These are phyloP conservation scores for Lepidurus packardi DNA, from an alignment of 1,140 invertebrate genomes.

Conservation along the genomic window DNA sequence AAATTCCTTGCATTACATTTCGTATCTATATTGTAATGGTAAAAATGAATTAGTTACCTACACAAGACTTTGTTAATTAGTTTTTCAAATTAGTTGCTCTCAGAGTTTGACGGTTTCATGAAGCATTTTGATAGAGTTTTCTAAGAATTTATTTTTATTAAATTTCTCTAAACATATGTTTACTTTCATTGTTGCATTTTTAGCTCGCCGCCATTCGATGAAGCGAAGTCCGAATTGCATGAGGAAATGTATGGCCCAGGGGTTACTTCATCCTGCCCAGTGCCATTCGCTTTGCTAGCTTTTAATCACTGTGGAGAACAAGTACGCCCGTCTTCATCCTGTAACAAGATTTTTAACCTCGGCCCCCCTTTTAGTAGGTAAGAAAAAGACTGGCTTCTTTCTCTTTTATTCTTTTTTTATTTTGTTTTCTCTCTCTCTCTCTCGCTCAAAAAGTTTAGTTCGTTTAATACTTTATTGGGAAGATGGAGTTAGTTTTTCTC, in stretches of 20 bases:
- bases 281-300: constrained; percentile 42
- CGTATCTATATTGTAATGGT: no score
- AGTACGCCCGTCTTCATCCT: not conserved
- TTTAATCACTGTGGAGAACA: not conserved
- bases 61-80: not conserved
- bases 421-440: not conserved
- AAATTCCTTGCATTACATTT: no score
- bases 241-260: constrained; percentile 41
- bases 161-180: no score
- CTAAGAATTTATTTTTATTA: no score
- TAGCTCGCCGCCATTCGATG: constrained; percentile 30
- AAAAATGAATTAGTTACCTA: no score
- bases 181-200: constrained; percentile 9
- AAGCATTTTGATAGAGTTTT: not conserved
- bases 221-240: constrained; percentile 41
- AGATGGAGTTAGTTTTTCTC: no score
- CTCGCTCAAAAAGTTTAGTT: no score
- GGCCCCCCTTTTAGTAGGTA: not conserved
- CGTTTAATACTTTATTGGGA: no score
- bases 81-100: not conserved
- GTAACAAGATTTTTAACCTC: not conserved
- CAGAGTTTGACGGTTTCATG: not conserved
- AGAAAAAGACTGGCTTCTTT: not conserved
- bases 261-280: constrained; percentile 41
- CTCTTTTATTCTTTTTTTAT: not conserved